Evolutionary conservation across 1,140 invertebrate species (phyloP).

Genomic region (Arion vulgaris): DNA sequence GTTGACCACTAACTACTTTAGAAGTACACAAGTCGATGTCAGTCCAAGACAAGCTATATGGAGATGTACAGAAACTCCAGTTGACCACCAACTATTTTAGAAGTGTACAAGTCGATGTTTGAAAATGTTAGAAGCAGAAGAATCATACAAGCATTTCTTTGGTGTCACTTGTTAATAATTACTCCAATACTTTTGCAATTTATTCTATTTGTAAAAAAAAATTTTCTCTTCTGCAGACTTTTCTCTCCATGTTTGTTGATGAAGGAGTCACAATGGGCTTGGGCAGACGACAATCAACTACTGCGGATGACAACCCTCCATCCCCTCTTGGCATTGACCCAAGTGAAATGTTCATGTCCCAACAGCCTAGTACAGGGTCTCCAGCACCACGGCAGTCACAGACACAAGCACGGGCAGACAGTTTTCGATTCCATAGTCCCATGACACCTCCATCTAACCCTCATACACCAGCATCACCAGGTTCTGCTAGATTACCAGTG

Average conservation of each 20-base stretch:
- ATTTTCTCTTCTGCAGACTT: conserved; percentile 77
- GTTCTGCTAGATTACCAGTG: conserved; percentile 75
- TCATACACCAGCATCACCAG: conserved; percentile 88
- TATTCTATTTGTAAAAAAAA: too few relatives aligned
- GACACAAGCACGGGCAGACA: conserved; percentile 41
- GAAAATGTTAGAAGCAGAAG: too few relatives aligned
- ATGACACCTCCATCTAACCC: conserved; percentile 89
- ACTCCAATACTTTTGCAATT: too few relatives aligned
- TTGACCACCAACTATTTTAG: too few relatives aligned
- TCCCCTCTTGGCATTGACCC: conserved; percentile 84
- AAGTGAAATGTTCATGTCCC: conserved; percentile 68
- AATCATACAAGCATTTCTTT: too few relatives aligned
- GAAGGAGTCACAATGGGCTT: conserved; percentile 83
- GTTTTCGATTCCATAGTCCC: conserved; percentile 77
- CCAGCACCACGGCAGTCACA: conserved; percentile 75
- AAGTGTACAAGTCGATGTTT: too few relatives aligned
- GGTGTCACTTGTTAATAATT: too few relatives aligned
- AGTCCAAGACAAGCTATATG: too few relatives aligned
- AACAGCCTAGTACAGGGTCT: conserved; percentile 71
- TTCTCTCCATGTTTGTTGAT: conserved; percentile 94
- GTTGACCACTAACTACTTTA: too few relatives aligned
- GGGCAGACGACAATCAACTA: conserved; percentile 83
- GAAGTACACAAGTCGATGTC: too few relatives aligned
- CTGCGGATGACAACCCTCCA: conserved; percentile 96
- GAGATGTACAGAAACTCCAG: too few relatives aligned